Conservation (phyloP, 2,113 vertebrate species). For the Neolamprologus hecqui region DNA sequence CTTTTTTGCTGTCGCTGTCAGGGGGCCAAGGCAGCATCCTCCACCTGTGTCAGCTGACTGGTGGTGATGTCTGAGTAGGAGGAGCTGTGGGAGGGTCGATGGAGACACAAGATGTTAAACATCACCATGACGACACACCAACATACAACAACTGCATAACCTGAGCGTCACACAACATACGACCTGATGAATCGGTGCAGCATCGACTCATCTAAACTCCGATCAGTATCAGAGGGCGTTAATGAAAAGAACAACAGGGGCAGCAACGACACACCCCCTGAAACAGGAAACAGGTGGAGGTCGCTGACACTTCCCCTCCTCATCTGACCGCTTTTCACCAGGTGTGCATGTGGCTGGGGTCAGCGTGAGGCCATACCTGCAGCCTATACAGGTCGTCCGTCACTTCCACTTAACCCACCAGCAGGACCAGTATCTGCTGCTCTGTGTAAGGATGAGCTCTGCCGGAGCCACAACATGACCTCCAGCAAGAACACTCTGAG, state of each 20-base stretch:
- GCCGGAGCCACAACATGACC: neutral
- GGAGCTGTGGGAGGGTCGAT: neutral
- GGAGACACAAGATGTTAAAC: neutral
- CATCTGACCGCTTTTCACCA: neutral
- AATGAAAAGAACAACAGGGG: neutral
- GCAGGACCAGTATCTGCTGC: neutral
- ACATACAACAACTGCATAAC: neutral
- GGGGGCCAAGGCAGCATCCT: neutral
- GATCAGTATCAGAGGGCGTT: neutral
- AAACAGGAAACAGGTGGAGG: neutral
- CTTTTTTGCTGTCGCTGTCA: neutral
- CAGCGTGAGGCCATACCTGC: neutral
- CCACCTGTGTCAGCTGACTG: neutral
- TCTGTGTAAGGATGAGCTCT: neutral
- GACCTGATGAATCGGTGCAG: neutral
- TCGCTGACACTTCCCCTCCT: neutral
- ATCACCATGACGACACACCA: neutral
- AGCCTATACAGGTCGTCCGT: rapidly evolving
- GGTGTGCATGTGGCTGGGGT: neutral
- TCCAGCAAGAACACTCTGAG: neutral
- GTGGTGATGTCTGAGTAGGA: neutral
- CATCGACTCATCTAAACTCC: rapidly evolving
- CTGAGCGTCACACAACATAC: neutral
- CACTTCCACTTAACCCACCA: neutral
- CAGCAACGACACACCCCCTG: neutral